phyloP scores from a whole-genome alignment of 2,888 invertebrate species.

The Drosophila mimica region DNA sequence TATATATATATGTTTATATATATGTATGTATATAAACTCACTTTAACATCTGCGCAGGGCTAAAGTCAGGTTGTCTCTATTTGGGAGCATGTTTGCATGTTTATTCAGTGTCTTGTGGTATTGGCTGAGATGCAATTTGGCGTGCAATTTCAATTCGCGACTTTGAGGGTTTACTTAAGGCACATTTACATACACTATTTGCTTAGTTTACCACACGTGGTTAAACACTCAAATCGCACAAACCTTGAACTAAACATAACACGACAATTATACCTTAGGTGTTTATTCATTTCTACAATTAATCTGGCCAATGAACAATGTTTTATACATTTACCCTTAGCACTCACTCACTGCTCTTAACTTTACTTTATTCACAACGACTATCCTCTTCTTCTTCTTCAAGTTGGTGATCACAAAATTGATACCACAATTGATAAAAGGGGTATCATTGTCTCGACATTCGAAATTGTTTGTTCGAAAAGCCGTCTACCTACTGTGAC shows the following conservation, averaged over 20 bases:
- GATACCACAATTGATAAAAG: too few species aligned
- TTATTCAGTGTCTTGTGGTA: conserved; percentile 31
- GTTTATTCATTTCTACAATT: not conserved
- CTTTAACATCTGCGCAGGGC: conserved; percentile 3
- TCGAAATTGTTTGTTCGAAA: too few species aligned
- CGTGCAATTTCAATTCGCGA: conserved; percentile 30
- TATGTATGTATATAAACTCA: not conserved
- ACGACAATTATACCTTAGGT: not conserved
- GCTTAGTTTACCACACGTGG: not conserved
- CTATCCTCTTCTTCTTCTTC: too few species aligned
- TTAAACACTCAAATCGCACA: conserved; percentile 10
- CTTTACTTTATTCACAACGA: too few species aligned
- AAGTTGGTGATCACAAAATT: too few species aligned
- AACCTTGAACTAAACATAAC: not conserved
- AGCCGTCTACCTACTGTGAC: too few species aligned
- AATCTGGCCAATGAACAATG: not conserved
- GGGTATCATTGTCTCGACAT: too few species aligned
- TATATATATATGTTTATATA: not conserved
- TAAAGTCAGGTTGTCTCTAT: not conserved
- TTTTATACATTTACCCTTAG: not conserved
- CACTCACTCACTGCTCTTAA: not conserved
- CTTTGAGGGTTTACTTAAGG: conserved; percentile 3
- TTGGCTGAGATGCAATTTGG: conserved; percentile 45
- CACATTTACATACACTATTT: not conserved
- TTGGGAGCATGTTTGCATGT: conserved; percentile 35